Conservation (phyloP, 2,888 invertebrate species). For the Desoria tigrina region DNA sequence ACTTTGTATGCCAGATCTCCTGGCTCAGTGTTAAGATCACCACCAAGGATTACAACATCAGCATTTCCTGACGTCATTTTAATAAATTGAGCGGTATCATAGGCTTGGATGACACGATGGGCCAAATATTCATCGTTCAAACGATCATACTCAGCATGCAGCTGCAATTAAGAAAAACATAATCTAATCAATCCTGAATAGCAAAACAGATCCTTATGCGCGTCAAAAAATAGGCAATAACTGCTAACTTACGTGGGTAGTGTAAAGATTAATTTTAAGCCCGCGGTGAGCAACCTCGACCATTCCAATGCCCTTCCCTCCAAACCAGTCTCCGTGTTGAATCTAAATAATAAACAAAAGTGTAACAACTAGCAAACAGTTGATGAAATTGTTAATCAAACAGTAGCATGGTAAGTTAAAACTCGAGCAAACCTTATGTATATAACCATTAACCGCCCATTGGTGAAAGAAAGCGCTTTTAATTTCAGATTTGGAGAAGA, state of each 20-base stretch:
- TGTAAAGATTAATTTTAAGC: conserved; percentile 78
- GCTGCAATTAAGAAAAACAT: conserved; percentile 60
- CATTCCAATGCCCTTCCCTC: conserved; percentile 90
- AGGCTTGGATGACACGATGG: conserved; percentile 90
- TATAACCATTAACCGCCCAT: conserved; percentile 96
- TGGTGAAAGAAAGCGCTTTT: conserved; percentile 85
- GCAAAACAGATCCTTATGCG: neutral
- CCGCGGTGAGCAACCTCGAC: conserved; percentile 72
- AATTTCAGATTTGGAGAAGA: conserved; percentile 80
- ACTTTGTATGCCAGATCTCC: conserved; percentile 76
- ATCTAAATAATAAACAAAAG: conserved; percentile 57
- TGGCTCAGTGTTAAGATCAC: conserved; percentile 92
- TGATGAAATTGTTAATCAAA: no score
- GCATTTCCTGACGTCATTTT: conserved; percentile 75
- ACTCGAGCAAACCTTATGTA: conserved; percentile 75
- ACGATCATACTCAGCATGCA: conserved; percentile 90
- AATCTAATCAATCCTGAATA: neutral
- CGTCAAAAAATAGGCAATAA: no score
- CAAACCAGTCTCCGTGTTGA: conserved; percentile 98
- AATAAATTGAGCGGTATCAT: conserved; percentile 92
- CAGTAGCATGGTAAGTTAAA: no score
- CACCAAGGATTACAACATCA: conserved; percentile 83
- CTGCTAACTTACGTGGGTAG: conserved; percentile 83
- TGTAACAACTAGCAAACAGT: neutral
- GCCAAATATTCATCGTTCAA: conserved; percentile 81